Percentiles rank a stretch among this genome's conserved stretches.
Conservation (phyloP, 2,113 vertebrate species). For the Calyptomena viridis region DNA sequence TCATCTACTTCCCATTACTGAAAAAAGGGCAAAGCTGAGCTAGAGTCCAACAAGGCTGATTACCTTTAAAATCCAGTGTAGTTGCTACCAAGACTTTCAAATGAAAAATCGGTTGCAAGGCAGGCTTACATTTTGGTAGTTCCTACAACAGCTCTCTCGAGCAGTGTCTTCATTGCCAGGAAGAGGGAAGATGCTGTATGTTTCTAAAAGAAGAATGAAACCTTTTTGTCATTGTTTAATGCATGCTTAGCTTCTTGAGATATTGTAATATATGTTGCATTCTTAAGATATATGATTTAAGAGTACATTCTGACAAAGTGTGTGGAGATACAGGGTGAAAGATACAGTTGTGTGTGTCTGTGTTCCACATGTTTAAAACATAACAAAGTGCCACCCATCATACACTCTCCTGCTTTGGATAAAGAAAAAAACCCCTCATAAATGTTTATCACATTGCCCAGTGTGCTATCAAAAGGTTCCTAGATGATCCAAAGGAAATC, state of each 20-base stretch:
- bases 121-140: neutral
- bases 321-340: neutral
- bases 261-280: neutral
- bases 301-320: neutral
- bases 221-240: neutral
- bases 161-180: neutral
- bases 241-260: neutral
- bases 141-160: neutral
- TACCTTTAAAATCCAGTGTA: constrained; percentile 9
- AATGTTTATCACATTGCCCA: neutral
- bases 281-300: neutral
- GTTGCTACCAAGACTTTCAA: neutral
- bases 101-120: neutral
- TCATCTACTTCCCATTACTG: neutral
- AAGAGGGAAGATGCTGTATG: neutral
- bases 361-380: neutral
- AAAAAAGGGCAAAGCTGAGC: constrained; percentile 13
- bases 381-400: neutral
- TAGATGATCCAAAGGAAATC: neutral
- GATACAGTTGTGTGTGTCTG: neutral
- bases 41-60: neutral
- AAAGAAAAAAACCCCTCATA: neutral
- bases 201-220: neutral
- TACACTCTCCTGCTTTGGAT: neutral
- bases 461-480: neutral